Percentiles rank a stretch among this genome's conserved stretches.
These are phyloP conservation scores for Himalopsyche kuldschensis DNA, from an alignment of 2,888 invertebrate genomes.

Conservation along the genomic window DNA sequence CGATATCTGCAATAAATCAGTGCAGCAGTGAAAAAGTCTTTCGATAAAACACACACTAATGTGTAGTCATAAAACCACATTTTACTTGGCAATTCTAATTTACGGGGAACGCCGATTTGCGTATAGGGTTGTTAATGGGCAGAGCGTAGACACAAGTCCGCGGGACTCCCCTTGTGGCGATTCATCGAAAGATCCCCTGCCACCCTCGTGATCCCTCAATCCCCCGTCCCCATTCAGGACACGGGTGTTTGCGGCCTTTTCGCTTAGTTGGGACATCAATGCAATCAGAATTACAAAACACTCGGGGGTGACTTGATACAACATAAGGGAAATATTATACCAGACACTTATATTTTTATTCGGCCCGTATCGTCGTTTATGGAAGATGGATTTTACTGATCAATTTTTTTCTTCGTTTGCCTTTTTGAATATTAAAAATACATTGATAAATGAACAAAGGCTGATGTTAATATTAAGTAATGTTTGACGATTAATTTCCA, in stretches of 20 bases:
- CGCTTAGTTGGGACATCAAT: conserved; percentile 39
- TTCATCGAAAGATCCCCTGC: neutral
- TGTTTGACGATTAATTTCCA: too few species aligned
- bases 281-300: conserved; percentile 40
- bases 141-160: neutral
- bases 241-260: conserved; percentile 34
- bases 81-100: neutral
- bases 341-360: neutral
- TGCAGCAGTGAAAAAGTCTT: neutral
- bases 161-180: neutral
- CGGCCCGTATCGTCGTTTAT: neutral
- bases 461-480: too few species aligned
- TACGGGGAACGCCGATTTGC: neutral
- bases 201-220: conserved; percentile 4
- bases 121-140: neutral
- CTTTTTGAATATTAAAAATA: too few species aligned
- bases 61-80: neutral
- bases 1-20: neutral
- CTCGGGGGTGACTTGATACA: conserved; percentile 17
- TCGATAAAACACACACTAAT: neutral
- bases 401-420: too few species aligned
- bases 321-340: neutral
- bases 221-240: neutral
- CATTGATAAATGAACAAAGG: too few species aligned
- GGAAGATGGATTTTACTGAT: neutral